Evolutionary conservation across 1,140 invertebrate genomes (phyloP).

Genomic region (Habropoda laboriosa): DNA sequence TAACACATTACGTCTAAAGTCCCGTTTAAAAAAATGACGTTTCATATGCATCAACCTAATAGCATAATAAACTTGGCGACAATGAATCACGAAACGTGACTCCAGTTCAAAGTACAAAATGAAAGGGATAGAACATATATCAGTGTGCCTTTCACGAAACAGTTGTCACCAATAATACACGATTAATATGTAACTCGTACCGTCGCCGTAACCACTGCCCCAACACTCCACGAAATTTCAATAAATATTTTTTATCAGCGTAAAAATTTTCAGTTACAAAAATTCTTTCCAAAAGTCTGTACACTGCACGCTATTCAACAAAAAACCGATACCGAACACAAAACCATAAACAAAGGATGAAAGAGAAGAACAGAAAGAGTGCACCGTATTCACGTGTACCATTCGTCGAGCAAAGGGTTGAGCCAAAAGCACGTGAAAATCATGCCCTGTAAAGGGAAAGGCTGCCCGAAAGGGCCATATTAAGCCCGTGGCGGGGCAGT

Average conservation of each 20-base stretch:
- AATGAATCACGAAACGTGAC: constrained; percentile 5
- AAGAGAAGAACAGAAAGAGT: no score
- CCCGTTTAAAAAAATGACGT: no score
- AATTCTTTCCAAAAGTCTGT: neutral
- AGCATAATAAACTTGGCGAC: neutral
- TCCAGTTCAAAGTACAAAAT: neutral
- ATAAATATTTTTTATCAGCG: neutral
- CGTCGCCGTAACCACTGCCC: neutral
- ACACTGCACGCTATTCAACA: neutral
- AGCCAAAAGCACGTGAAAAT: no score
- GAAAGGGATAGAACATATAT: neutral
- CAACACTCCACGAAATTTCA: neutral
- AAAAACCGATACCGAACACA: no score
- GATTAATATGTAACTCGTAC: neutral
- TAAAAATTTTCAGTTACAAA: neutral
- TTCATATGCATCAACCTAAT: no score
- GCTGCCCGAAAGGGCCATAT: constrained; percentile 35
- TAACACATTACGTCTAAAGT: no score
- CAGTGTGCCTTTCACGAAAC: neutral
- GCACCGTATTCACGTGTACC: no score
- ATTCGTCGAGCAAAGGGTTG: no score
- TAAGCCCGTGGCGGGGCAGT: constrained; percentile 12
- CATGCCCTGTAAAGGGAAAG: no score
- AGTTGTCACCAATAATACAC: neutral
- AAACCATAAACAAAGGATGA: no score